Evolutionary conservation across 2,888 invertebrate genomes (phyloP).

Genomic region (Raillietiella orientalis): DNA sequence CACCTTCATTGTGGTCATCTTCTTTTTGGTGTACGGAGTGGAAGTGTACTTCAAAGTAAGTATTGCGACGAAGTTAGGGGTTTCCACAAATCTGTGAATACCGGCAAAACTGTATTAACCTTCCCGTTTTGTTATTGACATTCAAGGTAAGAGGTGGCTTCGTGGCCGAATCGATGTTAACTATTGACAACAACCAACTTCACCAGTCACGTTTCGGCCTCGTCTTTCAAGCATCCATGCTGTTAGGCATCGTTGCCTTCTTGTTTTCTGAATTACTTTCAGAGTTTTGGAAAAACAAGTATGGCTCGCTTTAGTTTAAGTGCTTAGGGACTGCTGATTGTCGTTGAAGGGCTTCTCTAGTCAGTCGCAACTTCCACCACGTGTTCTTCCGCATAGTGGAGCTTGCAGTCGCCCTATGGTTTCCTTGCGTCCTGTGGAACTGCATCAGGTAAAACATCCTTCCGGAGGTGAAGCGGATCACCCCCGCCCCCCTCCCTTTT

Average conservation of each 20-base stretch:
- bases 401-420: slow-evolving; percentile 77
- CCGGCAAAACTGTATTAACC: neutral
- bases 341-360: slow-evolving; percentile 35
- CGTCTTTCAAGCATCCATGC: slow-evolving; percentile 61
- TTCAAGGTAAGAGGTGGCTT: slow-evolving; percentile 44
- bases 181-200: slow-evolving; percentile 39
- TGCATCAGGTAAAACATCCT: slow-evolving; percentile 30
- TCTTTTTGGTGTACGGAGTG: slow-evolving; percentile 74
- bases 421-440: slow-evolving; percentile 84
- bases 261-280: slow-evolving; percentile 64
- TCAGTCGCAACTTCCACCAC: slow-evolving; percentile 72
- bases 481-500: no score
- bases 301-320: no score
- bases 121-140: neutral
- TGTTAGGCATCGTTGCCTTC: slow-evolving; percentile 58
- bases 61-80: neutral
- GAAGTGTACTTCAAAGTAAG: slow-evolving; percentile 72
- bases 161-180: slow-evolving; percentile 5
- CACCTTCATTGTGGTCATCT: slow-evolving; percentile 56
- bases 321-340: neutral
- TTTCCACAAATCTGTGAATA: no score
- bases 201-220: slow-evolving; percentile 67
- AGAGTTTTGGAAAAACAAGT: slow-evolving; percentile 79
- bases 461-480: no score
- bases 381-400: slow-evolving; percentile 63